Base-by-base conservation (phyloP, 2,888 invertebrate species). In the Exephanes ischioxanthus region DNA sequence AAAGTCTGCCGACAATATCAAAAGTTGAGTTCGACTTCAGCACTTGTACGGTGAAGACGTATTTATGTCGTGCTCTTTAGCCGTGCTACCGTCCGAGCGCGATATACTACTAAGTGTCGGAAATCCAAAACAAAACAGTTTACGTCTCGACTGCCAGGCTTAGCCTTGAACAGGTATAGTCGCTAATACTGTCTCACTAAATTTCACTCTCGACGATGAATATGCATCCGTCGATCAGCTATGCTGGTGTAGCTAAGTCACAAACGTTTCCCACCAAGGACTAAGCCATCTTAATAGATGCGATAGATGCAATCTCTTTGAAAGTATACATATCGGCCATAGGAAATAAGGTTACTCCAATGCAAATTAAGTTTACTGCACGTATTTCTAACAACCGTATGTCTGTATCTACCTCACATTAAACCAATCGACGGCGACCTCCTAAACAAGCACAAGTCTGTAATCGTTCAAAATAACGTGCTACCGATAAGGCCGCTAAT, bases 381-480 rank as follows among this genome's bases (percentile, higher is more conserved):
- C 45, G 68, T 2, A 76, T 76, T 6, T 63, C 76, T 1, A 76
- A 66, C 26, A 76, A 76, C 9, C 26, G 76, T 26, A 30, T 30
- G 3, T 30, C 0, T 30, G 30, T 30, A 30, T 30, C 3, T 30
- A 30, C 30, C 30, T 30, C 30, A 4, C 30, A 45, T 14, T 0
- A 66, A 76, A 76, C 6, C 19, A 48, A 66, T 26, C 14, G 66
- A 66, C 48, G 48, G 2, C 48, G 48, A 48, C 11, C 48, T 48
- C 48, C 2, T 48, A 48, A 14, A 14, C 9, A 63, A 63, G 16
- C 26, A 3, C 63, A 63, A 63, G 63, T 30, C 30, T 63, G 30
- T 63, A 16, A 30, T 63, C 30, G 30, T 63, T 30, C 4, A 63
- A 26, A 63, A 30, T 16, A 63, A 26, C 30, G 30, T 63, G 16